Evolutionary conservation across 2,113 vertebrate species (phyloP), one percentile per base, ranked within the genome.

Genomic region (Zeus faber): DNA sequence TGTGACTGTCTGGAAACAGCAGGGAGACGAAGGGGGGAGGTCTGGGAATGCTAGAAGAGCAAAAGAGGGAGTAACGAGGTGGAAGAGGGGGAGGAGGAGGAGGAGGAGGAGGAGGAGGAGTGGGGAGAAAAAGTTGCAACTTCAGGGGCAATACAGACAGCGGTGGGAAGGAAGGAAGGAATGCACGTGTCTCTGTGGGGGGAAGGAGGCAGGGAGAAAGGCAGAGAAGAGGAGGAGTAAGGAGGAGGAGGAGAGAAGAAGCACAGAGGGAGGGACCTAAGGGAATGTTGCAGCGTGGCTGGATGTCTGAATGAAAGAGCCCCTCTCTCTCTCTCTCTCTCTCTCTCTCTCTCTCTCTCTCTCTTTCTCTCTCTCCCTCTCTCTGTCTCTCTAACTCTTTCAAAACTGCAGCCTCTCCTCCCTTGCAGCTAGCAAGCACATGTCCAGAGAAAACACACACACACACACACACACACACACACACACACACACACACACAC

Each of bases 271-370:
- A 74, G 82, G 84, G 74, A 69, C 72, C 62, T 76, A n/a, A 74
- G 31, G 53, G 8, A 26, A 55, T 55, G 58, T 57, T 84, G 76
- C 78, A 85, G 81, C 77, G 82, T 84, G 84, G 85, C 86, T 80
- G 57, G 51, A 49, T 50, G 74, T 74, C 72, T 87, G 78, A 88
- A 89, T 89, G 87, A 89, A 87, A 85, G 74, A 73, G 52, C 47
- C 78, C 58, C 74, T 73, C 80, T 52, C 17, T 43, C 11, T 43
- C 48, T 11, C 54, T 65, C 57, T 71, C 39, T 58, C 31, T 4
- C 31, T 51, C 47, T 18, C 47, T 49, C 26, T 49, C 25, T 29
- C 47, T 49, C 25, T 31, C 47, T 29, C 78, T 60, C 74, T 74
- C 80, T 72, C 70, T 70, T 58, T 63, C 54, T 56, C 41, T 51